These are phyloP conservation scores for Drosophila punjabiensis DNA, from an alignment of 1,140 invertebrate genomes.

Conservation along the genomic window DNA sequence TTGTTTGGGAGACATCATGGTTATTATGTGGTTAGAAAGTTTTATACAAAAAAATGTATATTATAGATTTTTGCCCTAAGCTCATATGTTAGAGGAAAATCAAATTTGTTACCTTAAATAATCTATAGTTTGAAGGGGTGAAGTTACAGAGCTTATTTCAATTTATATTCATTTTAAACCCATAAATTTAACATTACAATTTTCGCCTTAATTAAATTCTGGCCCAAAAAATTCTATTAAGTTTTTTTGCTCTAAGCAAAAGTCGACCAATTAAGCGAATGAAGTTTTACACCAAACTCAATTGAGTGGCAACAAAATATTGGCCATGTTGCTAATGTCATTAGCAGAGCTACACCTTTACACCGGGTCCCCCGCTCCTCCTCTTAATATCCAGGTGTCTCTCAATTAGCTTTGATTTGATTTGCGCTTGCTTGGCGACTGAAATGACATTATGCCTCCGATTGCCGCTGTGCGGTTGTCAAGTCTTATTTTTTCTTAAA, in stretches of 20 bases:
- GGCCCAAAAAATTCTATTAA: conserved; percentile 32
- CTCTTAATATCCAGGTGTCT: conserved; percentile 3
- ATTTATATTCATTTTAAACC: not conserved
- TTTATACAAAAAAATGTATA: not conserved
- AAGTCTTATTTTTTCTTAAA: conserved; percentile 35
- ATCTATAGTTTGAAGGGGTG: not conserved
- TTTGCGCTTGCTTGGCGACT: conserved; percentile 44
- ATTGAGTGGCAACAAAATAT: conserved; percentile 54
- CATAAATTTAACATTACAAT: not conserved
- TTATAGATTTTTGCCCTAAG: not conserved
- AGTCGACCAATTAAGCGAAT: conserved; percentile 15
- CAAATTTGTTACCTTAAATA: not conserved
- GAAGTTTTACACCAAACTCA: conserved; percentile 46
- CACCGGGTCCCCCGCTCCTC: conserved; percentile 5
- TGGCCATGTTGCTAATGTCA: conserved; percentile 47
- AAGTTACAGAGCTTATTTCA: not conserved
- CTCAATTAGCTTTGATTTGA: conserved; percentile 52
- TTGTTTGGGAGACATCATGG: conserved; percentile 3
- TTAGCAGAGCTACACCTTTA: conserved; percentile 31
- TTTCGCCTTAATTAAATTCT: conserved; percentile 14
- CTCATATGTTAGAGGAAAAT: not conserved
- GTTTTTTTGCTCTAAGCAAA: conserved; percentile 9
- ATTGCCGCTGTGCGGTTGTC: conserved; percentile 30
- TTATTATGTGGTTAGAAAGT: not conserved
- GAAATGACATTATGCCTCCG: conserved; percentile 40